phyloP scores from a whole-genome alignment of 2,888 invertebrate species.

The Pollenia griseotomentosa region DNA sequence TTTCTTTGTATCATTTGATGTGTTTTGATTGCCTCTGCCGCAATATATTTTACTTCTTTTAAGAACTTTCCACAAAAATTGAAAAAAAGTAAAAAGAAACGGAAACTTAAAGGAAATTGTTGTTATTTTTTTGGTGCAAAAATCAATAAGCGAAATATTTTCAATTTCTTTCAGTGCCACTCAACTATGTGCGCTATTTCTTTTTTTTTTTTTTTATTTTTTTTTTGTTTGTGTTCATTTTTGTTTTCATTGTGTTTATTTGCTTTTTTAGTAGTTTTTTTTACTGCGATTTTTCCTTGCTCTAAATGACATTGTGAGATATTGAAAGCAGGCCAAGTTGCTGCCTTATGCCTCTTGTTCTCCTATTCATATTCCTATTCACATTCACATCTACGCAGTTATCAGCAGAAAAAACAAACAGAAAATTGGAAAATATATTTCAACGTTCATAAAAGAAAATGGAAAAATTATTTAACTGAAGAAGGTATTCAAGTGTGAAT shows the following conservation, averaged over 20 bases:
- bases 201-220: background rate
- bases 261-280: slow-evolving; percentile 2
- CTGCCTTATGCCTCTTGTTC: slow-evolving; percentile 19
- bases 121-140: slow-evolving; percentile 14
- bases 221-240: background rate
- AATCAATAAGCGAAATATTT: slow-evolving; percentile 62
- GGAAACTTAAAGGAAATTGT: slow-evolving; percentile 45
- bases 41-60: slow-evolving; percentile 25
- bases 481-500: slow-evolving; percentile 62
- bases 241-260: slow-evolving; percentile 38
- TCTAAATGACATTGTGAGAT: slow-evolving; percentile 41
- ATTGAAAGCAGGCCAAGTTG: slow-evolving; percentile 56
- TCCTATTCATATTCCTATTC: slow-evolving; percentile 29
- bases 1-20: background rate
- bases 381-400: slow-evolving; percentile 40
- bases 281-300: slow-evolving; percentile 24
- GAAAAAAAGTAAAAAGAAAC: slow-evolving; percentile 4
- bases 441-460: slow-evolving; percentile 43
- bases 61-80: background rate
- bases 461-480: slow-evolving; percentile 40
- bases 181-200: slow-evolving; percentile 38
- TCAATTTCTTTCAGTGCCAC: slow-evolving; percentile 48
- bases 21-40: slow-evolving; percentile 8
- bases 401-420: slow-evolving; percentile 7
- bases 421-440: slow-evolving; percentile 14